Evolutionary conservation across 2,113 vertebrate species (phyloP), one percentile per base, ranked within the genome.

Genomic region (Dicerorhinus sumatrensis): DNA sequence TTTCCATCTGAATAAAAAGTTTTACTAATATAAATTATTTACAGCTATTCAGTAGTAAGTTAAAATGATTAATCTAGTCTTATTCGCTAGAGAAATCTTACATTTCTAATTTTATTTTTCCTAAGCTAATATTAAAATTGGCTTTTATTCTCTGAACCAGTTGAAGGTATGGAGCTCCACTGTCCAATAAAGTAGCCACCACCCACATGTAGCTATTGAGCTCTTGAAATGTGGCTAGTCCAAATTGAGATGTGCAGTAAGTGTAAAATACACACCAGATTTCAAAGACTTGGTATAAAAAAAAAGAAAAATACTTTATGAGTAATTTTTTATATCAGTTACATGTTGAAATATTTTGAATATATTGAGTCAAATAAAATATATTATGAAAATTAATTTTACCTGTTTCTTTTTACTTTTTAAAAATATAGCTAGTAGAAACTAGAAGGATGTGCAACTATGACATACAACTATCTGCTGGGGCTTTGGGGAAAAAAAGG

Each of bases 91-190:
- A 63, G 29, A 11, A 98, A 42, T 54, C 36, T 92, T 60, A 72
- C n/a, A 29, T 94, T 89, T 54, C 54, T 60, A 81, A 67, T 63
- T 92, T 89, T 84, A 48, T 39, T 89, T 94, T 73, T 81, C 62
- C 23, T 75, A 18, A 17, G 11, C 51, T 95, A 91, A 81, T 63
- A 63, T 67, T 70, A 90, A 94, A 88, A 75, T 36, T 88, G 63
- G 51, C 42, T 77, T 93, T 95, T 62, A 82, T 29, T 95, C 69
- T 39, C 65, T 67, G 58, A 93, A 39, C 17, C 31, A 91, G n/a
- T 2, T 46, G 23, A 89, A 85, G 21, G 42, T 51, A 67, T 12
- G 5, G 12, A 36, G 5, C 12, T 36, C 46, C 8, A 69, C 3
- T 60, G 8, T 73, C 65, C 60, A 67, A 0, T 58, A 72, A 70